Conservation (phyloP, 1,140 invertebrate species). For the Hypsibius dujardini region DNA sequence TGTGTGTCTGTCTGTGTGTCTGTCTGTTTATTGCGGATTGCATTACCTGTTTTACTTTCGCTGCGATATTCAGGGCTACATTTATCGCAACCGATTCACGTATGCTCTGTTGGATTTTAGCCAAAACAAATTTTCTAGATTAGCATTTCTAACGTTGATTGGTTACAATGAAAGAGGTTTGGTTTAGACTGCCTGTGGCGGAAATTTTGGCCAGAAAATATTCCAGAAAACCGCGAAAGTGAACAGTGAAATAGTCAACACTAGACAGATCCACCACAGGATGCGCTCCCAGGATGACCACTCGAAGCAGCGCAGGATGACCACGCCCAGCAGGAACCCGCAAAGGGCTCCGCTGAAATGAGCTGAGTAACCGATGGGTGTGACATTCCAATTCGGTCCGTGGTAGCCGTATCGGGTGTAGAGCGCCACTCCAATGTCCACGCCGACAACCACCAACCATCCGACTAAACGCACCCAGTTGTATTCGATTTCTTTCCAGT, state of each 20-base stretch:
- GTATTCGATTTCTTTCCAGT: slow-evolving; percentile 80
- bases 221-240: slow-evolving; percentile 55
- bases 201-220: slow-evolving; percentile 39
- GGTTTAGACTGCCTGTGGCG: not conserved
- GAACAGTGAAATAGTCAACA: slow-evolving; percentile 55
- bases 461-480: slow-evolving; percentile 56
- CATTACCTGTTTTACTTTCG: too few relatives aligned
- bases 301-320: slow-evolving; percentile 68
- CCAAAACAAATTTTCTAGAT: too few relatives aligned
- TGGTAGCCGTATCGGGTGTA: slow-evolving; percentile 53
- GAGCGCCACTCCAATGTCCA: slow-evolving; percentile 64
- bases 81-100: too few relatives aligned
- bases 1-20: too few relatives aligned
- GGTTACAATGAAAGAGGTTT: too few relatives aligned
- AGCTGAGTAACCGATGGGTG: slow-evolving; percentile 62
- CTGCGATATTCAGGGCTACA: too few relatives aligned
- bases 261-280: slow-evolving; percentile 62
- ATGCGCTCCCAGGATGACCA: slow-evolving; percentile 61
- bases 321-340: slow-evolving; percentile 78
- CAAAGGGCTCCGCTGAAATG: slow-evolving; percentile 69
- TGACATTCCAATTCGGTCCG: slow-evolving; percentile 25
- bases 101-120: too few relatives aligned
- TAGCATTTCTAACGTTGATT: too few relatives aligned
- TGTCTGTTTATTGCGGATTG: too few relatives aligned
- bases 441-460: slow-evolving; percentile 50